phyloP scores from a whole-genome alignment of 1,140 invertebrate genomes.

The Lucilia cuprina region DNA sequence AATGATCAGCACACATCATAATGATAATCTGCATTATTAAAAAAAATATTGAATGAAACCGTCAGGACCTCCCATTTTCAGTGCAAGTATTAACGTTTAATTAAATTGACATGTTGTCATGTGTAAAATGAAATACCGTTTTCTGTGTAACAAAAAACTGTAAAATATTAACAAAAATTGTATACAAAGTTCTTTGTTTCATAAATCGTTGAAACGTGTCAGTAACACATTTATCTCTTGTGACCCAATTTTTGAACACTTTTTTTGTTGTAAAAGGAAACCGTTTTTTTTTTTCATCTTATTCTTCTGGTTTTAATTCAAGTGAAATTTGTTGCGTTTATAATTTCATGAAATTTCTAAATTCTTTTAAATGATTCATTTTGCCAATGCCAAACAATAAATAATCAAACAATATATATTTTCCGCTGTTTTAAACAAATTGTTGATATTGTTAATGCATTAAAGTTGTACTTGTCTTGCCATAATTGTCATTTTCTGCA shows the following conservation, averaged over 20 bases:
- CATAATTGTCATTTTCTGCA: background rate
- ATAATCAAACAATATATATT: background rate
- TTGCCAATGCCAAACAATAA: background rate
- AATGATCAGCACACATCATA: background rate
- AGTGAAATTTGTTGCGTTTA: background rate
- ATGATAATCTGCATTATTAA: background rate
- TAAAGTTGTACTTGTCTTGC: background rate
- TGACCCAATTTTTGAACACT: background rate
- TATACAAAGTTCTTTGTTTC: background rate
- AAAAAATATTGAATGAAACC: background rate
- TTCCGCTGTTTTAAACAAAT: background rate
- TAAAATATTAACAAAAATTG: background rate
- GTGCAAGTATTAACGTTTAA: background rate
- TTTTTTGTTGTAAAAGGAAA: background rate
- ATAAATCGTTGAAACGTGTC: constrained; percentile 7
- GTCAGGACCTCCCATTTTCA: constrained; percentile 1
- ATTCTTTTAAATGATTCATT: background rate
- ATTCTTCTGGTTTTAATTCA: background rate
- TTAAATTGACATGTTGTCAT: constrained; percentile 17
- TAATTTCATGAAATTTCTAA: constrained; percentile 15
- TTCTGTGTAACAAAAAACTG: background rate
- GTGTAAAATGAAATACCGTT: constrained; percentile 13
- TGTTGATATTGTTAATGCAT: constrained; percentile 13
- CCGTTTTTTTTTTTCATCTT: background rate
- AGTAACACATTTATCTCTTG: background rate